Base-by-base conservation (phyloP, 2,797 vertebrate species). In the Acipenser ruthenus region DNA sequence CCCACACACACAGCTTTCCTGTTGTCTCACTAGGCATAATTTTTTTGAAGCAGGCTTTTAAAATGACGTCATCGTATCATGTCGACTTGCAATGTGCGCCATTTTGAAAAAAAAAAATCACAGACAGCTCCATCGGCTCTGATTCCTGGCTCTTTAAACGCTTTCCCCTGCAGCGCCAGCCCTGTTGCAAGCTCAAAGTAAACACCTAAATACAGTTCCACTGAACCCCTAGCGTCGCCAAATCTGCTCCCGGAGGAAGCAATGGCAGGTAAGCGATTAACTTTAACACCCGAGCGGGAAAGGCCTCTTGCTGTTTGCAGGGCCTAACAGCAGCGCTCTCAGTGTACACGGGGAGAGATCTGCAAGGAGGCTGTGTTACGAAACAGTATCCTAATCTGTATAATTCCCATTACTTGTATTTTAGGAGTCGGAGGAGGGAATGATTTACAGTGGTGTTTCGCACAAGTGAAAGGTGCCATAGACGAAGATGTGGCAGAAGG, bases 361-460 rank as follows among this genome's bases (percentile, higher is more conserved):
- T 47, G 60, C 37, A 55, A 52, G 47, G 11, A 9, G 52, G 10
- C 15, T 13, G 23, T 37, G 23, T 37, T 37, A 37, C 23, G 23
- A 37, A 37, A 37, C 23, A 37, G 0, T 75, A 85, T 83, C 83
- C 83, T 83, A 83, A 58, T 83, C 77, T 81, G 76, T 37, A 37
- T 77, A 8, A 49, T 10, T 53, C 8, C 18, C 13, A 23, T 59
- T 50, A 62, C 0, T 52, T 66, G 65, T 69, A 10, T 68, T 76
- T 47, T 79, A 79, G 81, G 82, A 69, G 76, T 76, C 23, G 77
- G 69, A 51, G 77, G 81, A 72, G 72, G 79, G 71, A 82, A 71
- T 79, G 88, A 90, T 67, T 78, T 87, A 80, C 89, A 89, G 86
- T 96, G 95, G 95, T 96, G 94, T 90, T 96, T 98, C 89, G 95